Evolutionary conservation across 2,797 vertebrate genomes (phyloP).

Genomic region (Avahi laniger): DNA sequence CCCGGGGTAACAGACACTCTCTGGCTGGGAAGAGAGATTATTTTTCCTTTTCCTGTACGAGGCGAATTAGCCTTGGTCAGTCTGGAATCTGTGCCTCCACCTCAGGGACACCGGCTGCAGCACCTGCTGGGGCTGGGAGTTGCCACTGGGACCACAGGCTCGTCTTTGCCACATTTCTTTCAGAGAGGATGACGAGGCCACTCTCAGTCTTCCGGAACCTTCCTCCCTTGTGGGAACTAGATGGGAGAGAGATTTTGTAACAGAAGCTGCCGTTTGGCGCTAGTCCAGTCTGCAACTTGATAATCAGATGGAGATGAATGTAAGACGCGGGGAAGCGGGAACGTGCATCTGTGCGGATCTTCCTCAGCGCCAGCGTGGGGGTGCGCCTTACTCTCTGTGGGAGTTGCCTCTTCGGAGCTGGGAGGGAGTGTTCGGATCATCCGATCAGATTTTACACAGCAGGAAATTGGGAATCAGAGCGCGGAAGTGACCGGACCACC

Average conservation of each 20-base stretch:
- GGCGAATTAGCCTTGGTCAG: neutral
- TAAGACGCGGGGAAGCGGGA: neutral
- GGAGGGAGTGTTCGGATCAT: neutral
- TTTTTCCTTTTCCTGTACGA: neutral
- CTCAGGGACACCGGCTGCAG: neutral
- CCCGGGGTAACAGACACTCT: accelerated
- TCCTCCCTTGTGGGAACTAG: neutral
- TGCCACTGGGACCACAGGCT: too few species aligned
- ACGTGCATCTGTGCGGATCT: neutral
- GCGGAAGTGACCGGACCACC: neutral
- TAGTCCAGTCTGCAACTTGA: neutral
- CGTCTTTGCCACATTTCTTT: accelerated
- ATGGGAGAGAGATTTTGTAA: neutral
- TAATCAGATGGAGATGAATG: neutral
- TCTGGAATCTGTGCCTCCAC: neutral
- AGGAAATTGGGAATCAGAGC: neutral
- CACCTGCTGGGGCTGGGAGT: too few species aligned
- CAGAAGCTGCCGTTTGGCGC: neutral
- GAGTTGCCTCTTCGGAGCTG: too few species aligned
- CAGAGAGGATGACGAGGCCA: neutral
- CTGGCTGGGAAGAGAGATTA: neutral
- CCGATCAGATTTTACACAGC: neutral
- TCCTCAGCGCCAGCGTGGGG: accelerated
- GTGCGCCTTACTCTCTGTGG: accelerated
- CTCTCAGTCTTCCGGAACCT: neutral